Evolutionary conservation across 2,113 vertebrate species (phyloP).

Genomic region (Pica pica): DNA sequence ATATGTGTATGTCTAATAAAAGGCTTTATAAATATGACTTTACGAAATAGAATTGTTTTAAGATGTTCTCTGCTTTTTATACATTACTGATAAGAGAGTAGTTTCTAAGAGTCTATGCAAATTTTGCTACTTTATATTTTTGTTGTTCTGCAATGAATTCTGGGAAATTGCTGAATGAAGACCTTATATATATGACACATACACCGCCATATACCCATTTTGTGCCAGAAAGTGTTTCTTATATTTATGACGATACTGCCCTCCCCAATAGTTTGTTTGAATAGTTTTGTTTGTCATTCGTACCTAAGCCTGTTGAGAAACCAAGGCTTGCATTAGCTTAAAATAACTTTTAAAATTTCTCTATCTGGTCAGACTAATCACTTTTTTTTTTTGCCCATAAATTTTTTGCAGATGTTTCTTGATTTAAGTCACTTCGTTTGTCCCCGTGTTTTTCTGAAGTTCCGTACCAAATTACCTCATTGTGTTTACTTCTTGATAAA

Average conservation of each 20-base stretch:
- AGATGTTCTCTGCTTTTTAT: not conserved
- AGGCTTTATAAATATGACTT: not conserved
- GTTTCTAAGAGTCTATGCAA: not conserved
- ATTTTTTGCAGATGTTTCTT: slow-evolving; percentile 51
- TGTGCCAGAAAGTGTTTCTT: slow-evolving; percentile 5
- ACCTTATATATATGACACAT: not conserved
- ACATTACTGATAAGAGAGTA: not conserved
- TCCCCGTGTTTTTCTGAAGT: slow-evolving; percentile 20
- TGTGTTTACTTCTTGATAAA: slow-evolving; percentile 26
- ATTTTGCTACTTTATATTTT: slow-evolving; percentile 19
- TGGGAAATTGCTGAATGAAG: slow-evolving; percentile 2
- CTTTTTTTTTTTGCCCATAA: not conserved
- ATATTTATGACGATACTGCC: not conserved
- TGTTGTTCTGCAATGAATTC: slow-evolving; percentile 46
- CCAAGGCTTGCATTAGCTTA: not conserved
- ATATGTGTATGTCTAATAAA: not conserved
- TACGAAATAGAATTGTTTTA: not conserved
- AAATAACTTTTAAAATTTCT: not conserved
- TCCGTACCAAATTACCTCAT: slow-evolving; percentile 1
- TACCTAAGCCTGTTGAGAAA: not conserved
- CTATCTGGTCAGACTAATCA: not conserved
- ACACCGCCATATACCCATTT: not conserved
- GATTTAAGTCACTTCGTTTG: slow-evolving; percentile 6
- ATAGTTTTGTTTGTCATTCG: not conserved
- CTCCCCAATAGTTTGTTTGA: slow-evolving; percentile 1